These are phyloP conservation scores for Macrosoma leucophasiata DNA, from an alignment of 2,888 invertebrate species.

Conservation along the genomic window DNA sequence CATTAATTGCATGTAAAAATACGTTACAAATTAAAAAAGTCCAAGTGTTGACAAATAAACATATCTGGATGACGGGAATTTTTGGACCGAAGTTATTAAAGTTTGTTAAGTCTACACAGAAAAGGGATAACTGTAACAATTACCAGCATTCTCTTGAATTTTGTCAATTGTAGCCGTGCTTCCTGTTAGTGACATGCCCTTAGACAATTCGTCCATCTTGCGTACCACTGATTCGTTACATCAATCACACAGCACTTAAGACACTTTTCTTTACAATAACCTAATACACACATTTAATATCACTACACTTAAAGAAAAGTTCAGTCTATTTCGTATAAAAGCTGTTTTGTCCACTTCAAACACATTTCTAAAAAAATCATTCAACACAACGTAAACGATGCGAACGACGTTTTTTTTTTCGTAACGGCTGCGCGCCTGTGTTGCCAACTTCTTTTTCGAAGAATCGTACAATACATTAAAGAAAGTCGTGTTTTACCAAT, in stretches of 20 bases:
- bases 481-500: too few relatives aligned
- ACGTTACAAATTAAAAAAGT: too few relatives aligned
- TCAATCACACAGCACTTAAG: constrained; percentile 61
- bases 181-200: constrained; percentile 75
- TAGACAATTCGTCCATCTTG: constrained; percentile 76
- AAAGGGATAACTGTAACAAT: constrained; percentile 35
- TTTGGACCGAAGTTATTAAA: too few relatives aligned
- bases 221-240: constrained; percentile 71
- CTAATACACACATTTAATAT: constrained; percentile 46
- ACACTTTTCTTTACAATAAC: constrained; percentile 52
- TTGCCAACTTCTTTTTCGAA: too few relatives aligned
- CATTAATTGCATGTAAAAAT: too few relatives aligned
- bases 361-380: constrained; percentile 52
- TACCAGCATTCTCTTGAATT: constrained; percentile 68
- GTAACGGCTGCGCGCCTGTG: too few relatives aligned
- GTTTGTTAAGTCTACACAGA: too few relatives aligned
- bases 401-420: constrained; percentile 40
- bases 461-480: too few relatives aligned
- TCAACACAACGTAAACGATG: constrained; percentile 42
- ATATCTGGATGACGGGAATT: too few relatives aligned
- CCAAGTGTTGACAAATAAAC: too few relatives aligned
- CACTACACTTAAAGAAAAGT: constrained; percentile 40
- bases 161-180: constrained; percentile 70
- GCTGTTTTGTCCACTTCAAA: constrained; percentile 55
- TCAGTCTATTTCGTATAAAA: constrained; percentile 54